A percentile compares a stretch with the other conserved stretches of the same genome.
phyloP scores from a whole-genome alignment of 2,888 invertebrate species.

The Drosophila neotestacea region DNA sequence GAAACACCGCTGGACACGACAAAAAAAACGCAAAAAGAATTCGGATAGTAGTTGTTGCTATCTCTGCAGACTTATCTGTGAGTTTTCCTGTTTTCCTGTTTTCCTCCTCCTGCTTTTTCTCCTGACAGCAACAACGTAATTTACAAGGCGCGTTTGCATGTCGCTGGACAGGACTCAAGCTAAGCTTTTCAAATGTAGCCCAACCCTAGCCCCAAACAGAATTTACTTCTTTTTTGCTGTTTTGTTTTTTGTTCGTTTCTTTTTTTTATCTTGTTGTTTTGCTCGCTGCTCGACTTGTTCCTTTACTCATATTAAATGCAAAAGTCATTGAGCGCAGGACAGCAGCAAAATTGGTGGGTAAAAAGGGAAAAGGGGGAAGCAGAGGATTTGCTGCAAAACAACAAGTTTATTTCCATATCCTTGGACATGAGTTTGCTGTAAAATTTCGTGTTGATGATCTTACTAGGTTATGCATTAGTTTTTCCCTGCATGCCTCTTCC shows the following conservation, averaged over 20 bases:
- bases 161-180: constrained; percentile 64
- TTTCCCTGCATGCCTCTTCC: constrained; percentile 51
- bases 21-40: constrained; percentile 39
- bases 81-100: background rate
- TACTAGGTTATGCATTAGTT: constrained; percentile 82
- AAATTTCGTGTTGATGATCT: constrained; percentile 83
- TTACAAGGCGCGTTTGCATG: constrained; percentile 76
- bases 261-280: constrained; percentile 37
- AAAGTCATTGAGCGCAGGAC: constrained; percentile 79
- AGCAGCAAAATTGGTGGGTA: constrained; percentile 30
- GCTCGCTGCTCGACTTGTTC: constrained; percentile 36
- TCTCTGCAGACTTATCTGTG: constrained; percentile 48
- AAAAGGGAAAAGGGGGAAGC: constrained; percentile 9
- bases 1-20: constrained; percentile 61
- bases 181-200: constrained; percentile 30
- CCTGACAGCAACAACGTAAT: constrained; percentile 67
- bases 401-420: constrained; percentile 79
- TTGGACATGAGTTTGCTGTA: constrained; percentile 81
- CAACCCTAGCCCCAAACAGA: constrained; percentile 29
- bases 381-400: constrained; percentile 64
- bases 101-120: constrained; percentile 42
- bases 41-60: constrained; percentile 54
- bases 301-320: constrained; percentile 80
- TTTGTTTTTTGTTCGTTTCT: constrained; percentile 13
- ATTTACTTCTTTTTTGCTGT: constrained; percentile 27